These are phyloP conservation scores for Lithobates pipiens DNA, from an alignment of 2,797 vertebrate species.

Conservation along the genomic window DNA sequence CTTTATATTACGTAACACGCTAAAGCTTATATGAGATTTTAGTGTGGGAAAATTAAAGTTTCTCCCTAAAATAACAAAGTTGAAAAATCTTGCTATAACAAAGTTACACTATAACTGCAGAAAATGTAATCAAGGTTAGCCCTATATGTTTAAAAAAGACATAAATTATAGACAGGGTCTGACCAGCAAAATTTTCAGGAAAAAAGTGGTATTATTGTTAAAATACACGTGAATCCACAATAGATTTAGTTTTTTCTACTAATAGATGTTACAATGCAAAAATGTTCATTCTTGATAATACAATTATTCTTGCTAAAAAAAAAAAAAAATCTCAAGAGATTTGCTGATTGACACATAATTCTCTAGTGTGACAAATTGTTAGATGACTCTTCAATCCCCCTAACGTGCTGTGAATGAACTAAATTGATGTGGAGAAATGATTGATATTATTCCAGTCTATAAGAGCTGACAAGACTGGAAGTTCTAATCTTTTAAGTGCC, in stretches of 20 bases:
- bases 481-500: slow-evolving; percentile 59
- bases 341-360: slow-evolving; percentile 35
- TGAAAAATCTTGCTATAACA: no score
- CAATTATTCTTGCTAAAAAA: not conserved
- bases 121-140: no score
- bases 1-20: no score
- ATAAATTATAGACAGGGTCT: not conserved
- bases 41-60: no score
- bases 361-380: slow-evolving; percentile 38
- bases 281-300: not conserved
- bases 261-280: not conserved
- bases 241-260: not conserved
- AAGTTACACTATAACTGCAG: no score
- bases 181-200: not conserved
- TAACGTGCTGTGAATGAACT: slow-evolving; percentile 34
- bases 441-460: slow-evolving; percentile 45
- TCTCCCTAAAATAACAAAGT: no score
- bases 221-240: not conserved
- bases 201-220: not conserved
- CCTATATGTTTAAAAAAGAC: not conserved
- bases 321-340: not conserved
- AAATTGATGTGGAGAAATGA: slow-evolving; percentile 47
- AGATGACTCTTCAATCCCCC: slow-evolving; percentile 41
- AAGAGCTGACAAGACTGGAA: slow-evolving; percentile 50
- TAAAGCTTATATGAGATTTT: no score